These are phyloP conservation scores for Scomberomorus guttatus DNA, from an alignment of 2,797 vertebrate genomes.

Conservation along the genomic window DNA sequence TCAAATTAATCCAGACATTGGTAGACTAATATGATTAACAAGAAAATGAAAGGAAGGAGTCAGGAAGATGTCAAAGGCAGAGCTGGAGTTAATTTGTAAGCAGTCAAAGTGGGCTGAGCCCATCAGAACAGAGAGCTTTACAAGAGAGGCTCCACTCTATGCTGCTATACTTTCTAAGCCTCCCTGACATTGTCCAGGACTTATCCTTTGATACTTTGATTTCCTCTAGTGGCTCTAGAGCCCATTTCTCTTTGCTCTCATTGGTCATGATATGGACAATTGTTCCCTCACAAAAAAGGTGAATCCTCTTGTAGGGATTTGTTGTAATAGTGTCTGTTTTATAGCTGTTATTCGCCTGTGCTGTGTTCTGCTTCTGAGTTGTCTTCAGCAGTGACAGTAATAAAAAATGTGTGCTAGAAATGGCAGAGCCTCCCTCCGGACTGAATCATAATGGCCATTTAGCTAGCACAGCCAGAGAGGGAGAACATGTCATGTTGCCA, in stretches of 20 bases:
- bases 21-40: slow-evolving; percentile 34
- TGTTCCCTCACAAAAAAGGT: slow-evolving; percentile 19
- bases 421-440: slow-evolving; percentile 2
- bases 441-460: slow-evolving; percentile 29
- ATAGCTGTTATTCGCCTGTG: slow-evolving; percentile 1
- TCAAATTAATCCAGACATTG: slow-evolving; percentile 38
- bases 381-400: slow-evolving; percentile 11
- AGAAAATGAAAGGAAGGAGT: slow-evolving; percentile 12
- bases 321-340: slow-evolving; percentile 27
- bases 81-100: slow-evolving; percentile 12
- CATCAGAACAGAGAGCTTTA: not conserved
- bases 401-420: not conserved
- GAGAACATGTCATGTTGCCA: slow-evolving; percentile 26
- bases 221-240: slow-evolving; percentile 30
- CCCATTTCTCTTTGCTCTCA: slow-evolving; percentile 19
- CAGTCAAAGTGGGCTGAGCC: not conserved
- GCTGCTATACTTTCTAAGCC: slow-evolving; percentile 25
- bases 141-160: not conserved
- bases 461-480: slow-evolving; percentile 19
- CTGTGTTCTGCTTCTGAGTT: slow-evolving; percentile 1
- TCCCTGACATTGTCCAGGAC: slow-evolving; percentile 10
- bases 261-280: slow-evolving; percentile 25
- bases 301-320: slow-evolving; percentile 33
- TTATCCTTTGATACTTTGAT: slow-evolving; percentile 24
- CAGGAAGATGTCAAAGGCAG: slow-evolving; percentile 16